These are phyloP conservation scores for Pyrgus malvae DNA, from an alignment of 2,888 invertebrate species.

Conservation along the genomic window DNA sequence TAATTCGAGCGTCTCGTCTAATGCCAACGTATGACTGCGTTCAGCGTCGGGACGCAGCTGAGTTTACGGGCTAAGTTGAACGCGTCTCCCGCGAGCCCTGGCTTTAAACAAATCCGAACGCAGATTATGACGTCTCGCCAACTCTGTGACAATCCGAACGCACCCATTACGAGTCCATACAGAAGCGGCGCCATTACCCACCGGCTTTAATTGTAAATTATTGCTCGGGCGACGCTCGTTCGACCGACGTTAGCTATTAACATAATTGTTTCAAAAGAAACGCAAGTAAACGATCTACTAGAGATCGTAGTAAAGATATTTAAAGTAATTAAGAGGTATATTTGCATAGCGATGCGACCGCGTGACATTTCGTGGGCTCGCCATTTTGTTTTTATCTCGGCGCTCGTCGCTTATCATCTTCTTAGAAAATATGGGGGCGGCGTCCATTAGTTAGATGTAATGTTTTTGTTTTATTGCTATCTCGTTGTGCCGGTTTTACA, in stretches of 20 bases:
- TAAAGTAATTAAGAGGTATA: slow-evolving; percentile 62
- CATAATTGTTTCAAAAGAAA: slow-evolving; percentile 77
- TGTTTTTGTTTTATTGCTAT: slow-evolving; percentile 51
- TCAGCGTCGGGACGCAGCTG: slow-evolving; percentile 57
- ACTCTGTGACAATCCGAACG: slow-evolving; percentile 41
- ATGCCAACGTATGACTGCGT: slow-evolving; percentile 72
- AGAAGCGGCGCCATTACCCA: slow-evolving; percentile 49
- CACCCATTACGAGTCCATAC: slow-evolving; percentile 36
- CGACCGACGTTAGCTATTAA: slow-evolving; percentile 55
- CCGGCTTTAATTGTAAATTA: slow-evolving; percentile 70
- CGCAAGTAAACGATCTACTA: slow-evolving; percentile 61
- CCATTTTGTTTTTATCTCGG: slow-evolving; percentile 62
- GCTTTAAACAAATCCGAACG: slow-evolving; percentile 57
- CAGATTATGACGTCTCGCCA: slow-evolving; percentile 66
- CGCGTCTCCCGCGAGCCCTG: slow-evolving; percentile 51
- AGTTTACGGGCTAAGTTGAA: slow-evolving; percentile 68
- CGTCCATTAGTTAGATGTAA: slow-evolving; percentile 53
- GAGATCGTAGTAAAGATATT: slow-evolving; percentile 71
- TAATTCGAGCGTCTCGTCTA: slow-evolving; percentile 75
- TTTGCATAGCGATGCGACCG: slow-evolving; percentile 68
- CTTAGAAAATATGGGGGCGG: slow-evolving; percentile 50
- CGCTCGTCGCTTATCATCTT: slow-evolving; percentile 52
- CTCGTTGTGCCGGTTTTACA: slow-evolving; percentile 51
- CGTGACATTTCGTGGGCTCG: slow-evolving; percentile 57
- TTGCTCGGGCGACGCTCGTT: slow-evolving; percentile 47